Conservation (phyloP, 2,888 invertebrate genomes). For the Cephus pygmeus region DNA sequence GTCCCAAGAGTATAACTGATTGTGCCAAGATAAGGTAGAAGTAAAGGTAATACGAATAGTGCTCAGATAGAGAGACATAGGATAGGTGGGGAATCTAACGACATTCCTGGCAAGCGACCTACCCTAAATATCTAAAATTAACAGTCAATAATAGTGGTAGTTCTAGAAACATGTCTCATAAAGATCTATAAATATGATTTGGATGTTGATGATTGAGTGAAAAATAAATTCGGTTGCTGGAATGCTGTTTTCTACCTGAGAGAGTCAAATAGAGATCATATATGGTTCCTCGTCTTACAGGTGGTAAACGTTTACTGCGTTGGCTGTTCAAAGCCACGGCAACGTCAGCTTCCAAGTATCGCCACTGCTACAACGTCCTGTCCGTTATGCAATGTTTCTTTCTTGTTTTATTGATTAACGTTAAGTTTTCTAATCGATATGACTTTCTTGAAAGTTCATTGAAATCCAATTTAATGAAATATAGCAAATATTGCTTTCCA, state of each 20-base stretch:
- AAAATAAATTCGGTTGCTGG: conserved; percentile 39
- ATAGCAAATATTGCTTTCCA: not conserved
- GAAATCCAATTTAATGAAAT: not conserved
- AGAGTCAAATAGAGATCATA: conserved; percentile 88
- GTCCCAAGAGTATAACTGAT: not conserved
- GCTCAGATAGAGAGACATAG: not conserved
- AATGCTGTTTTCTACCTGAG: conserved; percentile 77
- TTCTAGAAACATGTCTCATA: conserved; percentile 19
- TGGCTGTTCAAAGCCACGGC: conserved; percentile 77
- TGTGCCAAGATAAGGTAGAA: not conserved
- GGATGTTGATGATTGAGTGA: conserved; percentile 22
- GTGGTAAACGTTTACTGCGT: conserved; percentile 84
- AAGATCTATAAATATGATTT: conserved; percentile 25
- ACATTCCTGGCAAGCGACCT: conserved; percentile 59
- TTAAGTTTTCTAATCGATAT: not conserved
- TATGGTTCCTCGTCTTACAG: conserved; percentile 84
- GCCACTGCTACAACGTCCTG: conserved; percentile 64
- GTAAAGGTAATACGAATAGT: not conserved
- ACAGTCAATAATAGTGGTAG: conserved; percentile 27
- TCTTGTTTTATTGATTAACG: conserved; percentile 19
- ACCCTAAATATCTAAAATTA: conserved; percentile 37
- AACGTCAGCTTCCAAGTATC: conserved; percentile 79
- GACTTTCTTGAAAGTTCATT: not conserved
- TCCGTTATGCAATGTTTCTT: conserved; percentile 52
- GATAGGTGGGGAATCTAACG: conserved; percentile 44